Base-by-base conservation (phyloP, 1,140 invertebrate genomes). In the Dreissena polymorpha region DNA sequence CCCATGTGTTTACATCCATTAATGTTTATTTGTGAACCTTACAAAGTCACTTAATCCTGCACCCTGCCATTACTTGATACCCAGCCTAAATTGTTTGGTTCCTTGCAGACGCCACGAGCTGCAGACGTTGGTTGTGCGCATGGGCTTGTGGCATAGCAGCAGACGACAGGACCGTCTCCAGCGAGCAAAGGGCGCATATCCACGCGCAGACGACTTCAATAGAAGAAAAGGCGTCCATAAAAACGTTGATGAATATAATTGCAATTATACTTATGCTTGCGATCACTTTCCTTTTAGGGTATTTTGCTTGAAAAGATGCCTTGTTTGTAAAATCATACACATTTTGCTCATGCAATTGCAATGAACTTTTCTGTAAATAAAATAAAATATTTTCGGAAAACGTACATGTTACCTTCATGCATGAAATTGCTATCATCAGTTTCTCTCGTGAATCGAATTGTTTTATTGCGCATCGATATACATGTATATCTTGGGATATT, bases 121-220 rank as follows among this genome's bases (percentile, higher is more conserved):
- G 77, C 27, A 74, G 71, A 55, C 70, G 39, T 10, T 18, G n/a
- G 14, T 85, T 82, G 49, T 63, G 60, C 10, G 67, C 72, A 63
- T 90, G 90, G 90, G 14, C 89, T 10, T 91, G 88, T 86, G 89
- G 89, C 13, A 87, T 84, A 0, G 79, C 83, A 0, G 79, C 87
- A n/a, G 80, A 77, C 39, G 83, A 85, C 2, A 85, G 75, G 67
- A 85, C 76, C 0, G 6, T 88, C 88, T 55, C 27, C 39, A 14
- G 86, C 87, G 87, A 88, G 79, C 77, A 76, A 27, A 70, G 57
- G 1, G 57, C 71, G 14, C 2, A 39, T 39, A 83, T 88, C 23
- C 86, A 85, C 5, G 67, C 72, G 29, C 88, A 87, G 65, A 88
- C 89, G 87, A 90, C 86, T 27, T 89, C 87, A 63, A 69, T 91